Evolutionary conservation across 2,797 vertebrate genomes (phyloP), one percentile per base, ranked within the genome.

Genomic region (Sylvia borin): DNA sequence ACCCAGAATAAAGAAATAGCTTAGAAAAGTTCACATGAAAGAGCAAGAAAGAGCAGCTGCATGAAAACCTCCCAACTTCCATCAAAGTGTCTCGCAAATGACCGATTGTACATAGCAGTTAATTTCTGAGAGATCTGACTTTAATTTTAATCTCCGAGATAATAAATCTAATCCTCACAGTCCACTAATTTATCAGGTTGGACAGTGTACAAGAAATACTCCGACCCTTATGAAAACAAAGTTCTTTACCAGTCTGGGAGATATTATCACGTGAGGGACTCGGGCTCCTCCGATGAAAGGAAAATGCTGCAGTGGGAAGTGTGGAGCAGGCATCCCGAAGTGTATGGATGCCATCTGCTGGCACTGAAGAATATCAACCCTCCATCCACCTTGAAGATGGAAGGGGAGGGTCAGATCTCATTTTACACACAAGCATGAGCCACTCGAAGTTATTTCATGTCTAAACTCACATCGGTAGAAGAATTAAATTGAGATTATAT

Each of bases 331-430:
- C 15, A 91, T 68, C 45, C 60, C 1, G 1, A 77, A 88, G 87
- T 36, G 79, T 88, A 55, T 57, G 71, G 73, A 72, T 88, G 92
- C 96, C 94, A 96, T 84, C 96, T 96, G 79, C 85, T 85, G 95
- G 91, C 53, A 40, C 9, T 53, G 22, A 50, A 66, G 62, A 54
- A 20, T 22, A 77, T 4, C 40, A 51, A 45, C 24, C 32, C 27
- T 61, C 61, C 65, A 26, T 60, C 70, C 34, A 1, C n/a, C 42
- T 38, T 27, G 62, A 36, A 65, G 50, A 13, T 3, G 29, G 36
- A 31, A 22, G 17, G 7, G 15, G 40, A 62, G 12, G 47, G 29
- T 12, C 24, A 48, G 40, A 43, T 54, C 31, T 62, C 22, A 16
- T 75, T 72, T 77, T 26, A 9, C 5, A 3, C 16, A 5, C 2